Conservation (phyloP, 2,888 invertebrate genomes). For the Chrysomela aeneicollis region DNA sequence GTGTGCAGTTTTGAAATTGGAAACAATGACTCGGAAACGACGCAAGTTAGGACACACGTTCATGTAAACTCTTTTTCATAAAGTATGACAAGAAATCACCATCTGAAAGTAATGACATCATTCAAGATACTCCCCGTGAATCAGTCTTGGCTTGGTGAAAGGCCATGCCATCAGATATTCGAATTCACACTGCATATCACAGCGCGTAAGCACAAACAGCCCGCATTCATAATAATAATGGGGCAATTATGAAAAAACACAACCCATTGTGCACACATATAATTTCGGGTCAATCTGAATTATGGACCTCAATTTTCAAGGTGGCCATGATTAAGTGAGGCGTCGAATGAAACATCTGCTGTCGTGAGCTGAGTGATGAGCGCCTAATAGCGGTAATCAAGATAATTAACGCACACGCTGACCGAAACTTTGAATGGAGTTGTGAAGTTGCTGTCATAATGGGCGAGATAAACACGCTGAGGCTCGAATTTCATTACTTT, state of each 20-base stretch:
- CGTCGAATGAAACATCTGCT: constrained; percentile 39
- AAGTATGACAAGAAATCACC: no score
- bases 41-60: no score
- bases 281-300: constrained; percentile 11
- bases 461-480: no score
- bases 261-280: constrained; percentile 35
- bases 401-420: constrained; percentile 38
- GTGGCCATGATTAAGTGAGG: constrained; percentile 32
- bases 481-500: no score
- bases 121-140: no score
- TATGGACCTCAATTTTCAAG: constrained; percentile 12
- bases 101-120: no score
- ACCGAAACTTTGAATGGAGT: constrained; percentile 13
- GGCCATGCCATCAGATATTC: background rate
- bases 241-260: constrained; percentile 37
- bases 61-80: no score
- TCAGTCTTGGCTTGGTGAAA: background rate
- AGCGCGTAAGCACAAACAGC: background rate
- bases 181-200: background rate
- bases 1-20: no score
- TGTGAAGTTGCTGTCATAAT: constrained; percentile 14
- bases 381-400: constrained; percentile 39
- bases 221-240: constrained; percentile 37
- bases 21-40: no score
- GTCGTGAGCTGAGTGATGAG: constrained; percentile 40